Conservation (phyloP, 1,140 invertebrate genomes). For the Drosophila subobscura region DNA sequence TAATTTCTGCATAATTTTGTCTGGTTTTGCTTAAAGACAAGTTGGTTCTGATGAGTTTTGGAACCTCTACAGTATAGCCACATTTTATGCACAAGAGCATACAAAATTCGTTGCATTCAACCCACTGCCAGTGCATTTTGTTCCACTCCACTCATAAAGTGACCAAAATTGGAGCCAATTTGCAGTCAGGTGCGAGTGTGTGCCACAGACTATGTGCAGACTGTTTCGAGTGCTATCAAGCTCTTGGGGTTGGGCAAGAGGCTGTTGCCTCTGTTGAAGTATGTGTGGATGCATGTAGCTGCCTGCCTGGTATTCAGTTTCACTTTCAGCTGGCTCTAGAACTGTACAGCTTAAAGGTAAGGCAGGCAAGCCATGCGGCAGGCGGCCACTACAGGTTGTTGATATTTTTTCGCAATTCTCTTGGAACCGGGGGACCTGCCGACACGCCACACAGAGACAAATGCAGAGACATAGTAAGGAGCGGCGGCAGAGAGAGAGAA, state of each 20-base stretch:
- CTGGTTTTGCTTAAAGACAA: no score
- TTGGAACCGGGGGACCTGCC: slow-evolving; percentile 15
- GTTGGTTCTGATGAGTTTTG: no score
- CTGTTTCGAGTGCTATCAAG: slow-evolving; percentile 9
- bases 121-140: slow-evolving; percentile 1
- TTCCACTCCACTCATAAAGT: slow-evolving; percentile 26
- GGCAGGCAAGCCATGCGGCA: slow-evolving; percentile 26
- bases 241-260: slow-evolving; percentile 60
- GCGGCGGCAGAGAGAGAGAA: slow-evolving; percentile 23
- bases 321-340: slow-evolving; percentile 74
- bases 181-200: slow-evolving; percentile 38
- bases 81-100: no score
- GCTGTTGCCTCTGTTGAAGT: not conserved
- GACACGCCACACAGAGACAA: no score
- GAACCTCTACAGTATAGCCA: no score
- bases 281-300: slow-evolving; percentile 3
- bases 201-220: slow-evolving; percentile 2
- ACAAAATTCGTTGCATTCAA: not conserved
- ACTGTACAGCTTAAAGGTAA: slow-evolving; percentile 30
- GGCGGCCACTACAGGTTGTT: slow-evolving; percentile 53
- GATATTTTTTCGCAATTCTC: slow-evolving; percentile 76
- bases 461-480: no score
- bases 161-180: slow-evolving; percentile 52
- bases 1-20: no score
- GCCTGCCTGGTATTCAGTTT: slow-evolving; percentile 53